Evolutionary conservation across 2,797 vertebrate species (phyloP).

Genomic region (Babyrousa celebensis): DNA sequence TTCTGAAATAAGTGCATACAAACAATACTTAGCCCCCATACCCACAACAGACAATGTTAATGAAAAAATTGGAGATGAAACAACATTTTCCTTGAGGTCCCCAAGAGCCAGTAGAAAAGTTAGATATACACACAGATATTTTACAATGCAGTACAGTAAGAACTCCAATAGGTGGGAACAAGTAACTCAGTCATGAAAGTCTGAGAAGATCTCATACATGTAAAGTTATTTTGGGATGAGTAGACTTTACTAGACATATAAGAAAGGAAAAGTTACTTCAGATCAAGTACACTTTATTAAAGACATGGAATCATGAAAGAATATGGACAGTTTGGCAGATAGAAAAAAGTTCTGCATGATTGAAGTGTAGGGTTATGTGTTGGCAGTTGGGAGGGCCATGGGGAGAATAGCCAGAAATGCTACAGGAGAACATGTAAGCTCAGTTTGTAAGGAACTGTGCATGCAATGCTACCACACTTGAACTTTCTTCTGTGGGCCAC

Average conservation of each 20-base stretch:
- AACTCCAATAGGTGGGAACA: background rate
- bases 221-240: background rate
- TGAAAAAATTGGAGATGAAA: background rate
- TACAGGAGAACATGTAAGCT: background rate
- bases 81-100: background rate
- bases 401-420: background rate
- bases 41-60: background rate
- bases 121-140: background rate
- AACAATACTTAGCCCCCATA: background rate
- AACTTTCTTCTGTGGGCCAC: background rate
- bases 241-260: background rate
- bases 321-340: background rate
- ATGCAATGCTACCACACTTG: background rate
- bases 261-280: background rate
- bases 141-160: background rate
- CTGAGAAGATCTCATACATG: background rate
- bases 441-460: background rate
- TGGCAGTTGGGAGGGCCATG: too few relatives aligned
- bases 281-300: background rate
- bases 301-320: background rate
- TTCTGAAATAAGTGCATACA: background rate
- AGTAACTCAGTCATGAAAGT: background rate
- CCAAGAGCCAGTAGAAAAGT: background rate
- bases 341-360: background rate
- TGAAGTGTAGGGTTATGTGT: background rate